Evolutionary conservation across 2,797 vertebrate genomes (phyloP).

Genomic region (Microchirus variegatus): DNA sequence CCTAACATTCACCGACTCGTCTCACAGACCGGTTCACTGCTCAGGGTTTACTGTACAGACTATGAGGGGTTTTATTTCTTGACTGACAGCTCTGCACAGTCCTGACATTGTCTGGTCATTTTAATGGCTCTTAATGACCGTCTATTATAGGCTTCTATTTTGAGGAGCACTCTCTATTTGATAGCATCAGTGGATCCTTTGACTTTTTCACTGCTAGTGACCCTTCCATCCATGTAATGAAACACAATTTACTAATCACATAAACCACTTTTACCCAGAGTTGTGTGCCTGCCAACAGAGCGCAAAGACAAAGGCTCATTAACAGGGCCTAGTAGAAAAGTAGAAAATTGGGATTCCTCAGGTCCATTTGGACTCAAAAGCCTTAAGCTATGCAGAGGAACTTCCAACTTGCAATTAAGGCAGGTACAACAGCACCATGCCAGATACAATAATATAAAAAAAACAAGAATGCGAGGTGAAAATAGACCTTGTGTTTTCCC

Average conservation of each 20-base stretch:
- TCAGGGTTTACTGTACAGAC: neutral
- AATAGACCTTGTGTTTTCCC: constrained; percentile 33
- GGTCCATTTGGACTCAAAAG: constrained; percentile 68
- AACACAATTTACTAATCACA: constrained; percentile 84
- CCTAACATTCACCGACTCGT: constrained; percentile 43
- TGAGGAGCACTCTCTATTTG: constrained; percentile 61
- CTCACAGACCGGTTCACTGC: constrained; percentile 38
- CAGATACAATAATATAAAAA: constrained; percentile 24
- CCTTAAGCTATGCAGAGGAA: constrained; percentile 52
- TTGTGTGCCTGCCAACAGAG: constrained; percentile 67
- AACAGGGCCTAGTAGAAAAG: constrained; percentile 40
- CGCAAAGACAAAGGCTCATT: constrained; percentile 83
- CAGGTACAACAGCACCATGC: constrained; percentile 35
- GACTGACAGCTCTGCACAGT: constrained; percentile 47
- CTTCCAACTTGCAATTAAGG: constrained; percentile 38
- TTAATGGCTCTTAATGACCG: constrained; percentile 67
- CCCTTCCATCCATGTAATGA: constrained; percentile 89
- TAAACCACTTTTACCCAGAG: constrained; percentile 74
- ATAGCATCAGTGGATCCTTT: constrained; percentile 76
- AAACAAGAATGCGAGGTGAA: constrained; percentile 31
- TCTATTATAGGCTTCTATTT: constrained; percentile 58
- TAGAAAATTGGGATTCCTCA: constrained; percentile 56
- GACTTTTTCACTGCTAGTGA: constrained; percentile 83
- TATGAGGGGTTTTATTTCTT: constrained; percentile 28
- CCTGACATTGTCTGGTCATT: constrained; percentile 60